Evolutionary conservation across 2,113 vertebrate genomes (phyloP).

Genomic region (Vulpes vulpes): DNA sequence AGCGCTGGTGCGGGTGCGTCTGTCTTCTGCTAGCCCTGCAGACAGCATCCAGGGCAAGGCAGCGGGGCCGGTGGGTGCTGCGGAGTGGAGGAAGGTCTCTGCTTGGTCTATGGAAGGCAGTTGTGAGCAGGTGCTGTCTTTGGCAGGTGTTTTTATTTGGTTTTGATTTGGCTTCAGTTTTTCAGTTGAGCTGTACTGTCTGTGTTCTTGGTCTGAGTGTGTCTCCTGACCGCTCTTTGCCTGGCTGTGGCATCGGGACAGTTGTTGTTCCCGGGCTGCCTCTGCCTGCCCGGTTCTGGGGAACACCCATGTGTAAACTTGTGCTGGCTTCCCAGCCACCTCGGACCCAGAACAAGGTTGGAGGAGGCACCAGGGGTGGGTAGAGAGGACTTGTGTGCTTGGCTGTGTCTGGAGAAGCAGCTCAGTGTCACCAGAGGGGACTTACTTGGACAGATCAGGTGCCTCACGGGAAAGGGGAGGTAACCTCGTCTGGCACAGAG

Average conservation of each 20-base stretch:
- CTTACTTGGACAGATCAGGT: neutral
- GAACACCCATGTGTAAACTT: neutral
- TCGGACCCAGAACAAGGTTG: neutral
- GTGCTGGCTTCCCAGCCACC: too few species aligned
- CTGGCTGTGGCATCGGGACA: neutral
- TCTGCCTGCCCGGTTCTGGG: accelerated
- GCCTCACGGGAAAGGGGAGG: neutral
- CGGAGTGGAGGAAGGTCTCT: accelerated
- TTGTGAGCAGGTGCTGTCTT: accelerated
- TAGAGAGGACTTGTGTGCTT: accelerated
- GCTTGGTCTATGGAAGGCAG: accelerated
- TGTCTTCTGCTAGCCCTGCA: neutral
- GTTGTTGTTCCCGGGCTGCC: accelerated
- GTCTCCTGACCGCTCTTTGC: neutral
- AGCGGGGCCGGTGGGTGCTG: accelerated
- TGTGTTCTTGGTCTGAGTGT: accelerated
- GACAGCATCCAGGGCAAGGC: accelerated
- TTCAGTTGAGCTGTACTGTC: accelerated
- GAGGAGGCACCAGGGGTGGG: neutral
- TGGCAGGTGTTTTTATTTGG: accelerated
- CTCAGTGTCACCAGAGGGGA: neutral
- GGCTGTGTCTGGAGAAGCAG: neutral
- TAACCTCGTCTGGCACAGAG: neutral
- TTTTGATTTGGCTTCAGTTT: neutral
- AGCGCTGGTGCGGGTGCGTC: accelerated